A percentile compares a stretch with the other conserved stretches of the same genome.
Conservation (phyloP, 2,888 invertebrate genomes). For the Steromphala cineraria region DNA sequence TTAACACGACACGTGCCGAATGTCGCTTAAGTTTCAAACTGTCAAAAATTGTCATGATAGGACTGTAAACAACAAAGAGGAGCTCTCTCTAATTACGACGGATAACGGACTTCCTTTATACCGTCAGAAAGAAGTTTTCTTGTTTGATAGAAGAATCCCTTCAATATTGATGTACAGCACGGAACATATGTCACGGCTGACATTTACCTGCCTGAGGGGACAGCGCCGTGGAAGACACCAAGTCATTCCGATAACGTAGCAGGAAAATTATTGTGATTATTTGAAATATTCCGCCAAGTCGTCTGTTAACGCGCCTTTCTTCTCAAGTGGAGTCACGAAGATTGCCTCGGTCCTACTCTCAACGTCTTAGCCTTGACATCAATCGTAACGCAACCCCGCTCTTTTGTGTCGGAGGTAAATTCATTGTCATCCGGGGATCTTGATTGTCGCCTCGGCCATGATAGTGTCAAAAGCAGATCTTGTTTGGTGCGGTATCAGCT, state of each 20-base stretch:
- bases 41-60: too few species aligned
- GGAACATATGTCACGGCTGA: neutral
- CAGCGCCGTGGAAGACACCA: too few species aligned
- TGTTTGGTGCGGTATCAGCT: neutral
- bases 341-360: neutral
- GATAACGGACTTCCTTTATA: too few species aligned
- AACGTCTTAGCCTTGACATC: neutral
- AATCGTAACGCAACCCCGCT: neutral
- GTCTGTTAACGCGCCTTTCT: neutral
- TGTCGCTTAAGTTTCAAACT: too few species aligned
- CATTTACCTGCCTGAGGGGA: neutral
- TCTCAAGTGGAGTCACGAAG: neutral
- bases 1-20: too few species aligned
- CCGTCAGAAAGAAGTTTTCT: too few species aligned
- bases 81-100: too few species aligned
- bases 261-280: neutral
- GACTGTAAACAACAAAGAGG: too few species aligned
- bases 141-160: too few species aligned
- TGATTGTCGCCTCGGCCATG: neutral
- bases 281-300: neutral
- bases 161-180: neutral
- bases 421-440: constrained; percentile 3
- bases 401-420: neutral
- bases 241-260: too few species aligned
- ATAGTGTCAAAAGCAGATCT: neutral